Percentiles rank a stretch among this genome's conserved stretches.
Evolutionary conservation across 2,888 invertebrate species (phyloP).

Genomic region (Pachycephus smyrnensis): DNA sequence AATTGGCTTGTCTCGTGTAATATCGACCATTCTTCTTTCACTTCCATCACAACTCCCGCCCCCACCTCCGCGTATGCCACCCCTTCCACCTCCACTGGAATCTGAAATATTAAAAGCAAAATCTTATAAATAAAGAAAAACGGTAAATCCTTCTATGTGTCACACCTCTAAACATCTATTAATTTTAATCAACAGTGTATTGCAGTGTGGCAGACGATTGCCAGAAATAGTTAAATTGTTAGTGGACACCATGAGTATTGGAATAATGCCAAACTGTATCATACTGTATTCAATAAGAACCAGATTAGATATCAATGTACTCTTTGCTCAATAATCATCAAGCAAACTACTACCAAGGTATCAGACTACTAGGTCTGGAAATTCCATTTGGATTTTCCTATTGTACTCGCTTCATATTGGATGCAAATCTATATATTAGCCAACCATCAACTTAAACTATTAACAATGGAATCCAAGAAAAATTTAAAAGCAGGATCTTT

Average conservation of each 20-base stretch:
- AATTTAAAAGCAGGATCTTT: too few relatives aligned
- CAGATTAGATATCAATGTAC: neutral
- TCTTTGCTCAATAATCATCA: neutral
- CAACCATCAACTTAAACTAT: too few relatives aligned
- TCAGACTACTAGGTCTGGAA: too few relatives aligned
- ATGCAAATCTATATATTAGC: too few relatives aligned
- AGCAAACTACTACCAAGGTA: too few relatives aligned
- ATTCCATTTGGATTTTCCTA: too few relatives aligned
- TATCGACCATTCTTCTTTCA: constrained; percentile 84
- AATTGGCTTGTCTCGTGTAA: constrained; percentile 87
- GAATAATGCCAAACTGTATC: neutral
- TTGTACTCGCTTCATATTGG: too few relatives aligned
- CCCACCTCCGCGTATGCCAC: constrained; percentile 44
- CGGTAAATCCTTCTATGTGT: neutral
- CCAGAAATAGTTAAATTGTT: constrained; percentile 10
- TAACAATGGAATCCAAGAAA: too few relatives aligned
- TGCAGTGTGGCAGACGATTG: neutral
- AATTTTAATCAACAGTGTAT: neutral
- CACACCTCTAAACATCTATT: neutral
- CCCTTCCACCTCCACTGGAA: constrained; percentile 45
- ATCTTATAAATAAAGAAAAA: neutral
- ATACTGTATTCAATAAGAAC: neutral
- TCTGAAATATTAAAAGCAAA: constrained; percentile 42
- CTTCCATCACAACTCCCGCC: constrained; percentile 54
- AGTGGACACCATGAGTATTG: constrained; percentile 5